Evolutionary conservation across 2,888 invertebrate genomes (phyloP).

Genomic region (Clanis bilineata): DNA sequence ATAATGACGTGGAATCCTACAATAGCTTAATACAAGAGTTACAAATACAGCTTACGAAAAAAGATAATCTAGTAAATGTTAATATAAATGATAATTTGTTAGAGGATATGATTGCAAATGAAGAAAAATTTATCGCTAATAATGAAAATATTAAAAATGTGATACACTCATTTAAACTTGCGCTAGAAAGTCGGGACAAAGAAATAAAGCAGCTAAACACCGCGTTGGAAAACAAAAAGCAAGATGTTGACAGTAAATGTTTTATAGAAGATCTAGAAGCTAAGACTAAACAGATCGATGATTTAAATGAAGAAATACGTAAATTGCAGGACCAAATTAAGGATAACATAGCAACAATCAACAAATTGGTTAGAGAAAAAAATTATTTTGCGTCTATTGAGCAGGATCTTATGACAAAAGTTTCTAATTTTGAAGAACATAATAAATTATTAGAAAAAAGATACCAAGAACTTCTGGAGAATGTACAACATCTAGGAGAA

Average conservation of each 20-base stretch:
- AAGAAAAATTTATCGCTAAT: slow-evolving; percentile 62
- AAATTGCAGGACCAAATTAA: slow-evolving; percentile 36
- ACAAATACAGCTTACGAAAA: slow-evolving; percentile 50
- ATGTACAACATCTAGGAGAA: slow-evolving; percentile 38
- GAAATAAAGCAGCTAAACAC: slow-evolving; percentile 55
- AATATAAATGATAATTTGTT: slow-evolving; percentile 46
- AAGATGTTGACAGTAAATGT: slow-evolving; percentile 25
- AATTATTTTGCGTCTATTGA: slow-evolving; percentile 32
- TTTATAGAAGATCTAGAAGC: slow-evolving; percentile 35
- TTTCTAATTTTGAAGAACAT: slow-evolving; percentile 34
- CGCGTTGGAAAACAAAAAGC: slow-evolving; percentile 20
- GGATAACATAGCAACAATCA: slow-evolving; percentile 37
- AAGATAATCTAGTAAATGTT: slow-evolving; percentile 39
- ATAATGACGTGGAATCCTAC: slow-evolving; percentile 57
- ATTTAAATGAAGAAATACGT: slow-evolving; percentile 32
- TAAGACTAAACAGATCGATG: slow-evolving; percentile 43
- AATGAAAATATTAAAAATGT: slow-evolving; percentile 70
- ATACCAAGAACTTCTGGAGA: slow-evolving; percentile 31
- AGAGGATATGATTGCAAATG: slow-evolving; percentile 59
- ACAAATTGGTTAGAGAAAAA: slow-evolving; percentile 39
- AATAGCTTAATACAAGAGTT: slow-evolving; percentile 58
- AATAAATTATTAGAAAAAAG: slow-evolving; percentile 34
- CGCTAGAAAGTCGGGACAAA: slow-evolving; percentile 49
- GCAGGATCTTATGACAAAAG: slow-evolving; percentile 40
- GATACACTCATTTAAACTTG: slow-evolving; percentile 55